These are phyloP conservation scores for Dendrocincla fuliginosa DNA, from an alignment of 2,797 vertebrate genomes.

Conservation along the genomic window DNA sequence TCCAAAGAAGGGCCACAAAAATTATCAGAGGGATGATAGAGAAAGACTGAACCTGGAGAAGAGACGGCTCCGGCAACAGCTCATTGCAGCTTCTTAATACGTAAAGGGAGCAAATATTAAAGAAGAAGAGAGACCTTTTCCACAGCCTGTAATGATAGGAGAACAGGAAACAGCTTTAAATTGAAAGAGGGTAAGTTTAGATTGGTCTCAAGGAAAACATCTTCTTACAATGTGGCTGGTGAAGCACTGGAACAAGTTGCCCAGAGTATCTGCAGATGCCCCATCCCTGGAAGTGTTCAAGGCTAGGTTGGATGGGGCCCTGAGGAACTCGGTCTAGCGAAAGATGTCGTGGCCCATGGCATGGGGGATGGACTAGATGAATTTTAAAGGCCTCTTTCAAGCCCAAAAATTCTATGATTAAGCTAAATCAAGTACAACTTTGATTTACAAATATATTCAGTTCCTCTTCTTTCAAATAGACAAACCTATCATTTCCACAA, in stretches of 20 bases:
- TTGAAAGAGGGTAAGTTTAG: not conserved
- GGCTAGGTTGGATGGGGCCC: not conserved
- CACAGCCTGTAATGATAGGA: not conserved
- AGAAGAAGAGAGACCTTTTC: not conserved
- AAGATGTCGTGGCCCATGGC: fast-evolving
- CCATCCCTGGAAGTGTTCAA: not conserved
- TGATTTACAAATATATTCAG: not conserved
- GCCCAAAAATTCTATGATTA: not conserved
- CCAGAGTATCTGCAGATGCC: not conserved
- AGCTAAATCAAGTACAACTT: not conserved
- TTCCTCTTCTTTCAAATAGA: not conserved
- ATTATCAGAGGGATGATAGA: not conserved
- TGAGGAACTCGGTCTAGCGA: not conserved
- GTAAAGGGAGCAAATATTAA: not conserved
- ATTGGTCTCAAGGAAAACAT: not conserved
- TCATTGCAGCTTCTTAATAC: not conserved
- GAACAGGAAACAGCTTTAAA: not conserved
- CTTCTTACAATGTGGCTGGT: too few species aligned
- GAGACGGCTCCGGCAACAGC: fast-evolving
- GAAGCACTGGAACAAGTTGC: not conserved
- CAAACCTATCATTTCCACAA: not conserved
- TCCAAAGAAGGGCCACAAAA: not conserved
- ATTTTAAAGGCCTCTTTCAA: not conserved
- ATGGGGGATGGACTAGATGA: not conserved
- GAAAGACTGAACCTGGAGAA: not conserved